Percentiles rank a stretch among this genome's conserved stretches.
Conservation (phyloP, 1,140 invertebrate genomes). For the Cyclina sinensis region DNA sequence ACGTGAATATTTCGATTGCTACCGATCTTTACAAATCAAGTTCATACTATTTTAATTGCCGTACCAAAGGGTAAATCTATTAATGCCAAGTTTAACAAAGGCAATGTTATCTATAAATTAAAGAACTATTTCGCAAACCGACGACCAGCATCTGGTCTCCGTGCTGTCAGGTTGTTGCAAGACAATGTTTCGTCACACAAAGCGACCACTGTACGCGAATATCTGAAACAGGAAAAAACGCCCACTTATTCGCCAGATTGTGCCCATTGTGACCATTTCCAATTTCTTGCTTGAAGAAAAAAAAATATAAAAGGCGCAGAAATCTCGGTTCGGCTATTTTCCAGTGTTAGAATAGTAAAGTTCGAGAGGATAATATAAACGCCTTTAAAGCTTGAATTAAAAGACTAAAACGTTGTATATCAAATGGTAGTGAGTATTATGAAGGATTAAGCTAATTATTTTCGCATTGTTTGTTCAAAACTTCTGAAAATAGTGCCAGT, state of each 20-base stretch:
- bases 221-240: slow-evolving; percentile 39
- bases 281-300: too few species aligned
- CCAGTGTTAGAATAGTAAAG: not conserved
- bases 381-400: not conserved
- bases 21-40: slow-evolving; percentile 20
- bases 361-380: not conserved
- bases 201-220: not conserved
- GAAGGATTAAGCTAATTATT: too few species aligned
- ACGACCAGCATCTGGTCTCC: slow-evolving; percentile 8
- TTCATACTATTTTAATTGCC: not conserved
- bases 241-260: slow-evolving; percentile 17
- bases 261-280: too few species aligned
- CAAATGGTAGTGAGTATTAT: too few species aligned
- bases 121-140: not conserved
- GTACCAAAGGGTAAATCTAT: too few species aligned
- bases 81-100: slow-evolving; percentile 14
- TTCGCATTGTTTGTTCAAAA: not conserved
- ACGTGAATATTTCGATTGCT: not conserved
- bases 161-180: too few species aligned
- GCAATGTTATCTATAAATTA: slow-evolving; percentile 5
- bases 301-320: not conserved
- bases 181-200: too few species aligned
- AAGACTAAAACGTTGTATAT: not conserved
- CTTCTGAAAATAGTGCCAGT: not conserved
- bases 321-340: not conserved